Percentiles rank a stretch among this genome's conserved stretches.
These are phyloP conservation scores for Porites evermanni DNA, from an alignment of 92 coral and sea anemone species.

Conservation along the genomic window DNA sequence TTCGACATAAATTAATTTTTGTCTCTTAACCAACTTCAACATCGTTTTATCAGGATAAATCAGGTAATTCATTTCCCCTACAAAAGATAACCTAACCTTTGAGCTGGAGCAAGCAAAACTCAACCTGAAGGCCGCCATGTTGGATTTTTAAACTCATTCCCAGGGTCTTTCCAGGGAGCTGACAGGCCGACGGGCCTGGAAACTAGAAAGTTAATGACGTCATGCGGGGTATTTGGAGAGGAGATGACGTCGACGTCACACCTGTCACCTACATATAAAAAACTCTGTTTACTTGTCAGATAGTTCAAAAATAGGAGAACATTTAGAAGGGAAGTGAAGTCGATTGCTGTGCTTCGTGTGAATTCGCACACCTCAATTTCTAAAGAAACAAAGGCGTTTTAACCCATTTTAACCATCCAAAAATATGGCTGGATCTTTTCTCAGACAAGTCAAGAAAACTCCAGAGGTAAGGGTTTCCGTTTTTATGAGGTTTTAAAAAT, in stretches of 20 bases:
- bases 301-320: not conserved
- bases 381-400: not conserved
- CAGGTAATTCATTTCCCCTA: not conserved
- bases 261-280: not conserved
- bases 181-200: not conserved
- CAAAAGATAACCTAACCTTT: slow-evolving; percentile 19
- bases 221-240: not conserved
- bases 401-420: not conserved
- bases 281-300: slow-evolving; percentile 21
- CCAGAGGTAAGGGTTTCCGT: slow-evolving; percentile 59
- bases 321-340: not conserved
- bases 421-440: slow-evolving; percentile 57
- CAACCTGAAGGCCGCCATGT: slow-evolving; percentile 60
- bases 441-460: slow-evolving; percentile 32
- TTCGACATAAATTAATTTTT: too few species aligned
- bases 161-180: not conserved
- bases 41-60: too few species aligned
- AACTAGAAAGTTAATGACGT: slow-evolving; percentile 9
- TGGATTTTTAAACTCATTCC: not conserved
- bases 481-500: not conserved
- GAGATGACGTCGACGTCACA: slow-evolving; percentile 32
- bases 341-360: not conserved
- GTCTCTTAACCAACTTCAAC: too few species aligned
- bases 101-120: not conserved
- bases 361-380: slow-evolving; percentile 3